Base-by-base conservation (phyloP, 53 echinoderm and acorn worm species). In the Arbacia lixula region DNA sequence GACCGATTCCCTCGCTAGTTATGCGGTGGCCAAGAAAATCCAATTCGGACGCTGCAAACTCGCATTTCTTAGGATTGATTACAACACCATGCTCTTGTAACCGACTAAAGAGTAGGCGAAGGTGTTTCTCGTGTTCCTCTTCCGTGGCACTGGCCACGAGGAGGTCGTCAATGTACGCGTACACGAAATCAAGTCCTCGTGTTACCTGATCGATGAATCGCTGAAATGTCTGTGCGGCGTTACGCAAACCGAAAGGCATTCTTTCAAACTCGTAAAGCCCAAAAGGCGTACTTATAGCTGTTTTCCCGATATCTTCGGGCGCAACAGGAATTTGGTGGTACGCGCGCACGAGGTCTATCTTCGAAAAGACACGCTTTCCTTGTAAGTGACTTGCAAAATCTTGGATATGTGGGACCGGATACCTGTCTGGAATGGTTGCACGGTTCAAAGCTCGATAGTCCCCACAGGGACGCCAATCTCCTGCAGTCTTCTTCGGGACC, bases 161-260 rank as follows among this genome's bases (percentile, higher is more conserved):
- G 12, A 88, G 21, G 83, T 88, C 83, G 37, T 88, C 83, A 3
- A 88, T 88, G 40, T 88, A 88, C 2, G 72, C 75, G 37, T 88
- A 88, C 16, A 78, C 78, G 20, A 61, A 66, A 12, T 22, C 17
- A 8, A 78, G 19, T 27, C 88, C 88, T 19, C 84, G 66, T 10
- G 40, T 60, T 10, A 88, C 75, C 21, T 84, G 72, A 50, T 84
- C 88, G 3, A 84, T 84, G 53, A 88, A 88, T 1, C 88, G 43
- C 14, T 88, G 72, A 35, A 88, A 88, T 4, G 83, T 71, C 49
- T 88, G 88, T 29, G 88, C 88, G 0, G 88, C 72, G 33, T 87
- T 91, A 19, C 87, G 56, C 28, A 88, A 33, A 22, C 86, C 90
- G 42, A 91, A 91, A 12, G 91, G 88, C 91, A 91, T 91, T 4